Evolutionary conservation across 2,797 vertebrate species (phyloP), one percentile per base, ranked within the genome.

Genomic region (Malurus splendens): DNA sequence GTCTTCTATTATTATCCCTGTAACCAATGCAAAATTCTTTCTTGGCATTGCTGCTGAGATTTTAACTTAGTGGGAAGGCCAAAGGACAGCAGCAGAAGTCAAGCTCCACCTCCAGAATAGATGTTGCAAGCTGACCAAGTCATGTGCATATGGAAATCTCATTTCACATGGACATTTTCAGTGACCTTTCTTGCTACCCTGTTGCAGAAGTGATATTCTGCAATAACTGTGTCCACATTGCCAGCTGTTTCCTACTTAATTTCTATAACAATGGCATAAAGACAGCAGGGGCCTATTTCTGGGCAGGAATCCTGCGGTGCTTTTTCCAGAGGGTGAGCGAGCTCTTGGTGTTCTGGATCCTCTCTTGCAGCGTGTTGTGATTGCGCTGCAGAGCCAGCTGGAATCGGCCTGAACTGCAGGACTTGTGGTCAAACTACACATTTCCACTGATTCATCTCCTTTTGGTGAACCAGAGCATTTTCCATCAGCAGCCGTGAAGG

Each of bases 131-230:
- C 38, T 59, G 60, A 86, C 36, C 38, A 60, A 84, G 19, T 90
- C 78, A 82, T 70, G 54, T 71, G 48, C 38, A 23, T 70, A 76
- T 17, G 48, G 66, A 91, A 47, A 92, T 39, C 41, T 82, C 60
- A 73, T 92, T 88, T 84, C 48, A 62, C 45, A 66, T 23, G 33
- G 64, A 66, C 48, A 18, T 70, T 90, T 86, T 66, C 60, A 36
- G 64, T 86, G 71, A 92, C 74, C 74, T 86, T 86, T 89, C 71
- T 62, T 88, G 33, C 60, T 82, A 60, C 33, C 8, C 52, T 79
- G 2, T 86, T 93, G 84, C 88, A 86, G 90, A 86, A 94, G n/a
- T 20, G 24, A 76, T 92, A 79, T 88, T 95, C 93, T 88, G 86
- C 64, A 91, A 90, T 91, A 91, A 62, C 75, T 76, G 22, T 55